A percentile compares a stretch with the other conserved stretches of the same genome.
Evolutionary conservation across 1,140 invertebrate species (phyloP).

Genomic region (Trinorchestia longiramus): DNA sequence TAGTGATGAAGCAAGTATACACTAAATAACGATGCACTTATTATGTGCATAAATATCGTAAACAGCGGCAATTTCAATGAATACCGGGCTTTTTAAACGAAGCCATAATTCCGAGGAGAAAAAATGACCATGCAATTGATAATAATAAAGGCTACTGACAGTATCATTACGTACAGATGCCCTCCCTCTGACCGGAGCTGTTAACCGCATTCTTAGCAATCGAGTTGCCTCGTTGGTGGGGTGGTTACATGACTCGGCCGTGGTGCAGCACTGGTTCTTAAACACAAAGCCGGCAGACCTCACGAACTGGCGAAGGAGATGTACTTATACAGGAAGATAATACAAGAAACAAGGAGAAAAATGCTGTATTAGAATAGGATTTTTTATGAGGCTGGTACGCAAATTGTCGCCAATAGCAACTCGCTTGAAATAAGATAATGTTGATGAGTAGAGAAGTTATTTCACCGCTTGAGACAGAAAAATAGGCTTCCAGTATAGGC

Average conservation of each 20-base stretch:
- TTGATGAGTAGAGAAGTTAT: neutral
- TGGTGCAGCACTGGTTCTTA: neutral
- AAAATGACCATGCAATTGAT: neutral
- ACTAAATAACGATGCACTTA: neutral
- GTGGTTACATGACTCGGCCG: neutral
- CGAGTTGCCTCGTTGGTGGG: neutral
- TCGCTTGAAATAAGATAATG: neutral
- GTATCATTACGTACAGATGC: neutral
- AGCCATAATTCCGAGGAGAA: neutral
- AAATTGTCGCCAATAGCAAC: neutral
- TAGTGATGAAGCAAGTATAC: neutral
- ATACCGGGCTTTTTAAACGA: neutral
- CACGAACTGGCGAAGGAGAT: too few relatives aligned
- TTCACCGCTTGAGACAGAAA: neutral
- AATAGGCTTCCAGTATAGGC: neutral
- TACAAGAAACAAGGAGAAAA: neutral
- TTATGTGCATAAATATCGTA: neutral
- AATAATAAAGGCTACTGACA: neutral
- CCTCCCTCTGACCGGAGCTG: constrained; percentile 3
- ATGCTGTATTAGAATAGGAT: neutral
- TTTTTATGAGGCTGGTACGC: neutral
- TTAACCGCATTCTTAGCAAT: neutral
- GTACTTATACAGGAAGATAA: too few relatives aligned
- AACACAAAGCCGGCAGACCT: neutral
- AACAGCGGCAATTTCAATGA: neutral